A percentile compares a stretch with the other conserved stretches of the same genome.
Evolutionary conservation across 2,113 vertebrate species (phyloP).

Genomic region (Callorhinus ursinus): DNA sequence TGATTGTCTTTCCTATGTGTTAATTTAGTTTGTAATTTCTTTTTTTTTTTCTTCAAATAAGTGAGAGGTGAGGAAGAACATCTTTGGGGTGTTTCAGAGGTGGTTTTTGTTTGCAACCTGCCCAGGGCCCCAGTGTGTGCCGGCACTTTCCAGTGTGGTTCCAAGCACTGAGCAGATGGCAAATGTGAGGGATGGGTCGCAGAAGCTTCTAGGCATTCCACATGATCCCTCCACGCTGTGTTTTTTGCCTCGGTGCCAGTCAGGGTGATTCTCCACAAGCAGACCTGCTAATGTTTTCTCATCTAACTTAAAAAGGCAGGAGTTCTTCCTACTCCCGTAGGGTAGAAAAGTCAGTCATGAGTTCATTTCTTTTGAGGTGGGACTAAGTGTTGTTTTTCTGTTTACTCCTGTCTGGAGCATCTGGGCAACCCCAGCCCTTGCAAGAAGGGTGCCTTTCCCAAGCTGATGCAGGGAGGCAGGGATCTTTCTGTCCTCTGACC

Average conservation of each 20-base stretch:
- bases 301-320: conserved; percentile 7
- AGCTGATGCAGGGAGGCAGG: not conserved
- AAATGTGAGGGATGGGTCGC: accelerated
- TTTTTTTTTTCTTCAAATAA: not conserved
- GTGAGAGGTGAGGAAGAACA: not conserved
- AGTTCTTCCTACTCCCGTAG: not conserved
- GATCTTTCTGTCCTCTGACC: not conserved
- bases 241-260: not conserved
- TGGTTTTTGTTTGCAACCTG: too few relatives aligned
- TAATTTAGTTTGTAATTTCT: not conserved
- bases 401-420: not conserved
- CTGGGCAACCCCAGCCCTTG: not conserved
- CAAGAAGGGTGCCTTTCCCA: not conserved
- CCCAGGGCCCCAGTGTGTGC: too few relatives aligned
- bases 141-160: accelerated
- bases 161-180: not conserved
- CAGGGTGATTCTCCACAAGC: not conserved
- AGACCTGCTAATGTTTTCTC: not conserved
- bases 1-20: not conserved
- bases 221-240: not conserved
- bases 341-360: not conserved
- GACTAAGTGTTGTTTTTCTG: not conserved
- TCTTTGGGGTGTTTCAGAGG: not conserved
- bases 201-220: not conserved
- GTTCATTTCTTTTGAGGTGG: not conserved